Conservation (phyloP, 2,113 vertebrate species). For the Rhinoderma darwinii region DNA sequence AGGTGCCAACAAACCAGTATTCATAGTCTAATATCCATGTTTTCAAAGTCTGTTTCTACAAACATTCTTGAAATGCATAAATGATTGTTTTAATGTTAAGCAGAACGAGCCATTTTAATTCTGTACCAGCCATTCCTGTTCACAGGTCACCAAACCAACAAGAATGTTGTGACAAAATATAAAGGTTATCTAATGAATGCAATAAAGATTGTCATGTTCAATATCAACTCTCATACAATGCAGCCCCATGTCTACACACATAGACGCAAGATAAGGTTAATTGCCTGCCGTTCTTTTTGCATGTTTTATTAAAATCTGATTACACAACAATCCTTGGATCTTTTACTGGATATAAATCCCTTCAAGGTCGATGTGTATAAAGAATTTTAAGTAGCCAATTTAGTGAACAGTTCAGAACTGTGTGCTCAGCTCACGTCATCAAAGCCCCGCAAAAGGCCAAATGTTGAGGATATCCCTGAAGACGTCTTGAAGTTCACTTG, state of each 20-base stretch:
- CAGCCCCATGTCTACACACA: neutral
- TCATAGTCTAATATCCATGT: neutral
- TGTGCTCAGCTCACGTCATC: neutral
- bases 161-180: neutral
- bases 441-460: constrained; percentile 6
- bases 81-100: too few species aligned
- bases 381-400: constrained; percentile 49
- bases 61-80: neutral
- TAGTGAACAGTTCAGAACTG: constrained; percentile 10
- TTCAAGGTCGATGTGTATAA: constrained; percentile 33
- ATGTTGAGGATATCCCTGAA: constrained; percentile 5
- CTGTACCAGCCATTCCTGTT: neutral
- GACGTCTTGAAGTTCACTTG: neutral
- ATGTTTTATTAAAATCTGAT: constrained; percentile 54
- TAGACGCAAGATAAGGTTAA: constrained; percentile 33
- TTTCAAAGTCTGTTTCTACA: neutral
- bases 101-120: neutral
- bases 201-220: constrained; percentile 31
- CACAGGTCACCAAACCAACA: constrained; percentile 30
- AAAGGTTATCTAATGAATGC: constrained; percentile 10
- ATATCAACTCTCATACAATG: neutral
- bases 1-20: neutral
- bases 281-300: constrained; percentile 24
- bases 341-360: neutral
- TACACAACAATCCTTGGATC: constrained; percentile 40